These are phyloP conservation scores for Crotalus tigris DNA, from an alignment of 2,113 vertebrate genomes.

Conservation along the genomic window DNA sequence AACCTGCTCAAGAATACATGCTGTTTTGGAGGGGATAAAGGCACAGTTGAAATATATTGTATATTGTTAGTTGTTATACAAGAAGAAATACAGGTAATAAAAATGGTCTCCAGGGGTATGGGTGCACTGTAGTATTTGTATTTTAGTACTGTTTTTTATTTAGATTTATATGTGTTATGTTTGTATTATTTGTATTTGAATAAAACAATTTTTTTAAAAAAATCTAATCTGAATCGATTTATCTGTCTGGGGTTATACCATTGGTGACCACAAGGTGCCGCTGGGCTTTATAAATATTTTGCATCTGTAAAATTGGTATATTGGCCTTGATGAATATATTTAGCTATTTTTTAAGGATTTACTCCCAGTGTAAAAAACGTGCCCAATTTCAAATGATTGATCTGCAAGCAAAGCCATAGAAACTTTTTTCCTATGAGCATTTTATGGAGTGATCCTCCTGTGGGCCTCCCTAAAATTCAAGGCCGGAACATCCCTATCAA, in stretches of 20 bases:
- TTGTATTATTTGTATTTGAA: no score
- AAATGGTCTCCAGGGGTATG: no score
- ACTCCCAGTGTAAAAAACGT: not conserved
- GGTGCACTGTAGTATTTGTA: no score
- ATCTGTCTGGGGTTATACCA: conserved; percentile 9
- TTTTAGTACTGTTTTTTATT: no score
- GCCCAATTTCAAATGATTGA: not conserved
- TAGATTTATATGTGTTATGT: no score
- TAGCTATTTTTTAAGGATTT: not conserved
- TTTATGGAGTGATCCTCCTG: not conserved
- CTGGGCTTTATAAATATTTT: conserved; percentile 58
- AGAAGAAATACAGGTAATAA: no score
- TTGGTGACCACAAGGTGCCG: conserved; percentile 56
- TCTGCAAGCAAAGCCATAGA: not conserved
- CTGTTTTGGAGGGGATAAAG: no score
- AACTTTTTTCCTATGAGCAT: not conserved
- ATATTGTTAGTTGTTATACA: no score
- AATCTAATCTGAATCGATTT: no score
- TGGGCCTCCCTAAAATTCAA: not conserved
- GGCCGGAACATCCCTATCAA: not conserved
- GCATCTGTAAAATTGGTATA: not conserved
- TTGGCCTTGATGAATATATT: conserved; percentile 20
- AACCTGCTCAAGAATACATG: no score
- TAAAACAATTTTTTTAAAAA: no score
- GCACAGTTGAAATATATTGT: no score